Base-by-base conservation (phyloP, 2,888 invertebrate species). In the Watsonalla binaria region DNA sequence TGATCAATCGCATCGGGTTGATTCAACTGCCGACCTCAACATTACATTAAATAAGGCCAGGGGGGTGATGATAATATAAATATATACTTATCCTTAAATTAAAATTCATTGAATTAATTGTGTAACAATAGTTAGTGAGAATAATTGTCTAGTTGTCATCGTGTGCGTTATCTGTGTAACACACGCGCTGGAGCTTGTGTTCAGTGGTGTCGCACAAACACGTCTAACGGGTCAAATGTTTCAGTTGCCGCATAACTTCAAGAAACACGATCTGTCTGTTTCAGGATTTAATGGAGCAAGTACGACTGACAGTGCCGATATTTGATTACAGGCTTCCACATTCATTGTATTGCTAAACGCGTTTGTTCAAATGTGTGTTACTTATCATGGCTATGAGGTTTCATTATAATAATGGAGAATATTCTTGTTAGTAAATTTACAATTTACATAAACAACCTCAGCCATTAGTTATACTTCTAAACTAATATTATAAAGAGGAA, bases 101-200 rank as follows among this genome's bases (percentile, higher is more conserved):
- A 24, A 24, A 1, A 24, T 24, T 24, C 4, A 24, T 63, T 60
- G 56, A 56, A 47, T 42, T 53, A 55, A 61, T 53, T 53, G 54
- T 54, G 56, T 56, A n/a, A n/a, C n/a, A n/a, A n/a, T n/a, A n/a
- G n/a, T n/a, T n/a, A 50, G 56, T 59, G 59, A 56, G 57, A 61
- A 60, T 63, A 60, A 61, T 57, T 60, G 55, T 56, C 55, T 56
- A 67, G 61, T 61, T 60, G 67, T 65, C 61, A 66, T 70, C 58
- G 70, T 68, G 64, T 62, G 65, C 70, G 72, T 77, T 80, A 79
- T 78, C 78, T 68, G 54, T 58, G 58, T 53, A 65, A 61, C 70
- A 70, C 78, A 78, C 71, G 67, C 75, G 70, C 68, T 61, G 61
- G 56, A 58, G 64, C 59, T 46, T 13, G 5, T 35, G 8, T 51